A percentile compares a stretch with the other conserved stretches of the same genome.
phyloP scores from a whole-genome alignment of 2,888 invertebrate species.

The Harpagoxenus sublaevis region DNA sequence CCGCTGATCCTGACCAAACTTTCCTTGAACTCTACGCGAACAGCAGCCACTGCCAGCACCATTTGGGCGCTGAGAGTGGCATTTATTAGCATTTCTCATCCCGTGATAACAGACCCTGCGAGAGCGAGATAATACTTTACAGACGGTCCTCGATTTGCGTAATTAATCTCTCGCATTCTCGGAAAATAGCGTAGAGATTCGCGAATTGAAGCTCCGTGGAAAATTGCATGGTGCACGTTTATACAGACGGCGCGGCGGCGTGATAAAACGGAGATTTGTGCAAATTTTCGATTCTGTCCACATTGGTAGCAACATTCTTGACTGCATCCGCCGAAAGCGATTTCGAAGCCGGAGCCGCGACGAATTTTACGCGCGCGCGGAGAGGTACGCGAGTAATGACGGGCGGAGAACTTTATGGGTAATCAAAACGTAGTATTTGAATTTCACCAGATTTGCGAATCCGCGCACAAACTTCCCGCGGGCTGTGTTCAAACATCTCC shows the following conservation, averaged over 20 bases:
- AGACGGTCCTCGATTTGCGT: slow-evolving; percentile 28
- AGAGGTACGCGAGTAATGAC: background rate
- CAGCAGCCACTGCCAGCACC: slow-evolving; percentile 21
- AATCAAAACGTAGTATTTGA: slow-evolving; percentile 61
- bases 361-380: slow-evolving; percentile 45
- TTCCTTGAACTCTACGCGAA: slow-evolving; percentile 30
- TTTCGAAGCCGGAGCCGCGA: slow-evolving; percentile 5
- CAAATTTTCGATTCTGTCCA: slow-evolving; percentile 18
- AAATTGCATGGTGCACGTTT: background rate
- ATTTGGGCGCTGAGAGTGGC: slow-evolving; percentile 34
- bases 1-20: slow-evolving; percentile 39
- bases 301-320: slow-evolving; percentile 19
- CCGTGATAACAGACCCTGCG: slow-evolving; percentile 34
- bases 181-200: background rate
- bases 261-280: slow-evolving; percentile 2
- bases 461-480: slow-evolving; percentile 53
- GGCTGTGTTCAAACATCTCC: slow-evolving; percentile 56
- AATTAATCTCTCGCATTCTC: slow-evolving; percentile 26
- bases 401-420: slow-evolving; percentile 52
- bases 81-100: slow-evolving; percentile 53
- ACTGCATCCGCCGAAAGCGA: slow-evolving; percentile 29
- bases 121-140: slow-evolving; percentile 48
- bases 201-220: slow-evolving; percentile 1
- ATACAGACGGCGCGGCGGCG: background rate
- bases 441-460: slow-evolving; percentile 53